Conservation (phyloP, 2,797 vertebrate species). For the Novumbra hubbsi region DNA sequence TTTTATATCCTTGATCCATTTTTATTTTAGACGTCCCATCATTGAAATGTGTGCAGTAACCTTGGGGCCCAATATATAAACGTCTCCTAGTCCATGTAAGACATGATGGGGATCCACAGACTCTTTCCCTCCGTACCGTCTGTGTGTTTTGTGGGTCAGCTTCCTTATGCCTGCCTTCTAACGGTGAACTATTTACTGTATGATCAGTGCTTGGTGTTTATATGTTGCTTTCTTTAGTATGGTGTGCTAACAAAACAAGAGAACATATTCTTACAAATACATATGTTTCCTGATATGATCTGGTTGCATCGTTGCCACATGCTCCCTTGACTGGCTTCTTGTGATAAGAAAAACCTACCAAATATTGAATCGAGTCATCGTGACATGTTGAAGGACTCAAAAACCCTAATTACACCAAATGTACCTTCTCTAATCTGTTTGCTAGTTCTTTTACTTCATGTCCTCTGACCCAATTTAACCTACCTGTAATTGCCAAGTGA, state of each 20-base stretch:
- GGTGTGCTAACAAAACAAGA: neutral
- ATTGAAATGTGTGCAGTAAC: neutral
- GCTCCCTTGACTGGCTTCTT: neutral
- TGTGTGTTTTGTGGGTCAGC: too few species aligned
- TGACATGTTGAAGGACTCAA: neutral
- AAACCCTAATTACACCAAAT: neutral
- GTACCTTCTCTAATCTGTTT: neutral
- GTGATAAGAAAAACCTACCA: neutral
- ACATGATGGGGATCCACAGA: neutral
- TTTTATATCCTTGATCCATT: neutral
- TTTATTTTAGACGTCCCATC: neutral
- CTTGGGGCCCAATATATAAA: neutral
- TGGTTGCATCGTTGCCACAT: neutral
- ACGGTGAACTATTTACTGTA: too few species aligned
- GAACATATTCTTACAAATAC: neutral
- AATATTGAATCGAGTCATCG: neutral
- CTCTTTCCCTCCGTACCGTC: too few species aligned
- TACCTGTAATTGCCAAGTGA: neutral
- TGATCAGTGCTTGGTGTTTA: too few species aligned
- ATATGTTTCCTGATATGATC: neutral
- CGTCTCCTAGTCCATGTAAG: neutral
- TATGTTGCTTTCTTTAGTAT: neutral
- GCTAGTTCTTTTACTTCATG: conserved; percentile 29
- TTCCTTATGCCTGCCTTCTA: too few species aligned
- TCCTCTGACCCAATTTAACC: conserved; percentile 29